Percentiles rank a stretch among this genome's conserved stretches.
phyloP scores from a whole-genome alignment of 2,113 vertebrate genomes.

The Semnornis frantzii region DNA sequence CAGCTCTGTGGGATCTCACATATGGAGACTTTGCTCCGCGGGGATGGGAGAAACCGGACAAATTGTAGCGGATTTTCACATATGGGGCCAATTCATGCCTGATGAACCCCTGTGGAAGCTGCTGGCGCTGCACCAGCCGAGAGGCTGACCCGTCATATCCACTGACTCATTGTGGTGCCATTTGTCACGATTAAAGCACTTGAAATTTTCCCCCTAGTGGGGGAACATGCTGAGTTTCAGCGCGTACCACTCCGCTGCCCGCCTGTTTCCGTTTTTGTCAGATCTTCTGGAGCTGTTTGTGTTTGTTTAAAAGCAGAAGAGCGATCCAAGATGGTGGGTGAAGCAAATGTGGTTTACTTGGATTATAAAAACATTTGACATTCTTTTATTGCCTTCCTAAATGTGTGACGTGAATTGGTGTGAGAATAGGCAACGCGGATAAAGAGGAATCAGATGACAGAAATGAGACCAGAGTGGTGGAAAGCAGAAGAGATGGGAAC shows the following conservation, averaged over 20 bases:
- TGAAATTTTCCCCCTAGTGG: constrained; percentile 45
- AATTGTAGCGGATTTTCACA: constrained; percentile 56
- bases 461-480: constrained; percentile 14
- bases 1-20: constrained; percentile 68
- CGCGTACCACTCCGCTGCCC: constrained; percentile 8
- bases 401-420: constrained; percentile 37
- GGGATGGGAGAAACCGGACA: constrained; percentile 66
- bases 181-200: constrained; percentile 49
- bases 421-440: constrained; percentile 1
- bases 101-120: constrained; percentile 60
- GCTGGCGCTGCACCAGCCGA: constrained; percentile 20
- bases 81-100: constrained; percentile 65
- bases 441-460: constrained; percentile 49
- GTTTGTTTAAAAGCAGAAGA: constrained; percentile 34
- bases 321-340: constrained; percentile 1
- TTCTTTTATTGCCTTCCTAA: constrained; percentile 42
- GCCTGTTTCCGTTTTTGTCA: constrained; percentile 45
- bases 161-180: constrained; percentile 41
- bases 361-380: constrained; percentile 46
- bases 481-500: neutral
- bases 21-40: constrained; percentile 50
- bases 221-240: constrained; percentile 63
- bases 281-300: constrained; percentile 50
- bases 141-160: constrained; percentile 42
- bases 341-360: constrained; percentile 24